Percentiles rank a stretch among this genome's conserved stretches.
Conservation (phyloP, 1,140 invertebrate genomes). For the Drosophila pectinifera region DNA sequence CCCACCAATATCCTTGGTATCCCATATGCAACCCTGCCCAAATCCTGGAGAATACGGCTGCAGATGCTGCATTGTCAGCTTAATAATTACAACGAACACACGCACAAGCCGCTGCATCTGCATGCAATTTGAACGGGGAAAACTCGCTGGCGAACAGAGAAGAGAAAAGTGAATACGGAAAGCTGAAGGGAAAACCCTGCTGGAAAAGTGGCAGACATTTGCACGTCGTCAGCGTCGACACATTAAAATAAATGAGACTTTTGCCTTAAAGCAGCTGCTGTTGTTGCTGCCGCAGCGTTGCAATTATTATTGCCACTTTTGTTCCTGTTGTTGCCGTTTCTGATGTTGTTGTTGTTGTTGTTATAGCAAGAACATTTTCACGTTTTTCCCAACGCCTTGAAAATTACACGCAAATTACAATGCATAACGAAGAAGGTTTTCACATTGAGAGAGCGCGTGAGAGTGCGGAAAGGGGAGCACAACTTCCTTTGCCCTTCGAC, state of each 20-base stretch:
- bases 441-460: conserved; percentile 29
- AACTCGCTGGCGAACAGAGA: conserved; percentile 17
- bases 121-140: conserved; percentile 61
- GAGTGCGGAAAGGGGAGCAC: conserved; percentile 18
- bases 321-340: too few relatives aligned
- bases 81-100: conserved; percentile 71
- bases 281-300: conserved; percentile 28
- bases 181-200: conserved; percentile 54
- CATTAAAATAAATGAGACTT: conserved; percentile 83
- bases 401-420: conserved; percentile 81
- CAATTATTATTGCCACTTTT: conserved; percentile 39
- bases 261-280: conserved; percentile 66
- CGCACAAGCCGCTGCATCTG: conserved; percentile 52
- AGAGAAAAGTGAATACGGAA: conserved; percentile 22
- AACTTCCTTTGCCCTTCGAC: conserved; percentile 23
- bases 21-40: conserved; percentile 23
- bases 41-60: conserved; percentile 18
- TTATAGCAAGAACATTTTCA: conserved; percentile 62
- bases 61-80: conserved; percentile 69
- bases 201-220: conserved; percentile 78
- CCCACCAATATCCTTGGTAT: neutral
- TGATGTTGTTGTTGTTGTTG: conserved; percentile 28
- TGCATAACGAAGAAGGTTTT: conserved; percentile 64
- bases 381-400: conserved; percentile 62
- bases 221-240: conserved; percentile 79